Base-by-base conservation (phyloP, 2,888 invertebrate genomes). In the Myathropa florea region DNA sequence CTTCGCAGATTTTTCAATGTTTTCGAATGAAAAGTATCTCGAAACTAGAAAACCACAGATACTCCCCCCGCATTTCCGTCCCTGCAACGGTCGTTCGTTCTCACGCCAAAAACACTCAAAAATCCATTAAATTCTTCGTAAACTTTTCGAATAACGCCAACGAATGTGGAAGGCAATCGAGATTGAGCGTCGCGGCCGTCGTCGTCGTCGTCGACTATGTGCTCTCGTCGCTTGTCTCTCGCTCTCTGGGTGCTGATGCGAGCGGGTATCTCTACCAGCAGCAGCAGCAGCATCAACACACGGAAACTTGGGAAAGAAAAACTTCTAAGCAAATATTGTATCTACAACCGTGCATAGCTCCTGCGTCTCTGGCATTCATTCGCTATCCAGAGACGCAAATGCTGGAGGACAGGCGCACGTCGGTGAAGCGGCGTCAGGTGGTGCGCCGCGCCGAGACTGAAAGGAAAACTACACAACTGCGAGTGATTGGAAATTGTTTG, bases 61-160 rank as follows among this genome's bases (percentile, higher is more conserved):
- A 75, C 75, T 23, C 4, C 57, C 10, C 12, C 55, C 24, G 36
- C 30, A 36, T 21, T n/a, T 23, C 1, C 23, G 7, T 53, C 3
- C 23, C 65, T 3, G 0, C 61, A 21, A 6, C 55, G 33, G 64
- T 7, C 18, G 46, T 46, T 46, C 64, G 18, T n/a, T 26, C 36
- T 63, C 14, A 72, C 55, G 71, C 24, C 68, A 72, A 63, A 80
- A 81, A 85, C 85, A 85, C 85, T 85, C 81, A 80, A 81, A 85
- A 85, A 85, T 85, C 84, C 84, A 84, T 84, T 84, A 84, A 81
- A 76, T 84, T 81, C 71, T 81, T 81, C 57, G 76, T 80, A 81
- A 84, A 84, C 81, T 84, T 84, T 76, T 68, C 67, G 80, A 81
- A 72, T 78, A 72, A 61, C 60, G 23, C 61, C 36, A 10, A 68